Conservation (phyloP, 1,140 invertebrate species). For the Bombus sylvicola region DNA sequence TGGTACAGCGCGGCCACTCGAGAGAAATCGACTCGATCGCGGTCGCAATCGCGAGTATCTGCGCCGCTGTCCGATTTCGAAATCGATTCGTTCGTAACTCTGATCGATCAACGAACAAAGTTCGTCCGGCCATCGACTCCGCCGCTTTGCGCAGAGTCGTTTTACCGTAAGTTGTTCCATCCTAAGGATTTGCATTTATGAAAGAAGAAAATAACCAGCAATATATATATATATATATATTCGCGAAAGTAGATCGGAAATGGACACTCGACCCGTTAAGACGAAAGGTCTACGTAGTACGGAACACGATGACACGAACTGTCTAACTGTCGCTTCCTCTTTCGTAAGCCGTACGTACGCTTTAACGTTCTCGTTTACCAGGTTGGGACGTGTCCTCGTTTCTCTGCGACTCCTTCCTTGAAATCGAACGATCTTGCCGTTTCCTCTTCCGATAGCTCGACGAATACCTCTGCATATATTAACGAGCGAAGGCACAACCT, state of each 20-base stretch:
- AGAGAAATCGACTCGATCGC: conserved; percentile 10
- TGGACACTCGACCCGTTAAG: conserved; percentile 15
- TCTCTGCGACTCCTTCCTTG: conserved; percentile 16
- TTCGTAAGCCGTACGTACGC: conserved; percentile 7
- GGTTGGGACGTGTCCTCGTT: conserved; percentile 52
- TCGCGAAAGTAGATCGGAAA: conserved; percentile 52
- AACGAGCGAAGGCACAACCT: conserved; percentile 38
- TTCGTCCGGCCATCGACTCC: no score
- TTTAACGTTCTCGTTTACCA: conserved; percentile 51
- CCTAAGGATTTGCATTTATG: no score
- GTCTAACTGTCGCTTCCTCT: conserved; percentile 42
- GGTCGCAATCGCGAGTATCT: no score
- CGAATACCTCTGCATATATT: conserved; percentile 46
- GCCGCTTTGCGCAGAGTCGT: no score
- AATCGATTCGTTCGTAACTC: conserved; percentile 13
- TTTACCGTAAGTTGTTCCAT: no score
- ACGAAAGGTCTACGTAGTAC: conserved; percentile 17
- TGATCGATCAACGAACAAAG: background rate
- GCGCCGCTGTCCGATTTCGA: conserved; percentile 41
- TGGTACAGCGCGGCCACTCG: background rate
- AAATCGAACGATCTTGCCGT: conserved; percentile 37
- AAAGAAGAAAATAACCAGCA: conserved; percentile 2
- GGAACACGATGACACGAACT: conserved; percentile 36
- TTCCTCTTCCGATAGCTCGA: conserved; percentile 38
- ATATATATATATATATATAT: no score